These are phyloP conservation scores for Monomorium pharaonis DNA, from an alignment of 1,140 invertebrate genomes.

Conservation along the genomic window DNA sequence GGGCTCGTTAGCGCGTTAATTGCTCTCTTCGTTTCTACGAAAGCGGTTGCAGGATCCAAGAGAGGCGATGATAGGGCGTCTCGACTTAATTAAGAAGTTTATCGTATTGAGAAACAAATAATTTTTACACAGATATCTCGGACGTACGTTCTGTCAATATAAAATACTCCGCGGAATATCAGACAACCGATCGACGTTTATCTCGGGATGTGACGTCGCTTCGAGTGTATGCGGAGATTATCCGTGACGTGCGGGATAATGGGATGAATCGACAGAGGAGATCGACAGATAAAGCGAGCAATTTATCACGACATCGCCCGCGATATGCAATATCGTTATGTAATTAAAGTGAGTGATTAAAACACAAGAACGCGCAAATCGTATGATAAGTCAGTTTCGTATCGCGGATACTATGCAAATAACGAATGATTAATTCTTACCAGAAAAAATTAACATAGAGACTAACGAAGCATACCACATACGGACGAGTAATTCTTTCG, in stretches of 20 bases:
- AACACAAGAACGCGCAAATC: conserved; percentile 19
- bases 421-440: conserved; percentile 32
- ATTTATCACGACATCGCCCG: conserved; percentile 44
- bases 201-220: conserved; percentile 41
- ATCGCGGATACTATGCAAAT: conserved; percentile 26
- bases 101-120: conserved; percentile 17
- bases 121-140: conserved; percentile 20
- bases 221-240: conserved; percentile 50
- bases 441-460: conserved; percentile 13
- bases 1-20: conserved; percentile 63
- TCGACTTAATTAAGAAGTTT: conserved; percentile 63
- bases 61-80: conserved; percentile 14
- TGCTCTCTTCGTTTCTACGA: conserved; percentile 53
- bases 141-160: background rate
- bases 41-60: conserved; percentile 19
- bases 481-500: conserved; percentile 7
- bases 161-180: conserved; percentile 33
- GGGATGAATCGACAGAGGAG: conserved; percentile 39
- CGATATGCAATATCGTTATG: conserved; percentile 38
- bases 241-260: conserved; percentile 52
- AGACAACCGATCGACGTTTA: conserved; percentile 44
- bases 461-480: background rate
- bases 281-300: conserved; percentile 50
- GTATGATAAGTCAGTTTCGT: background rate
- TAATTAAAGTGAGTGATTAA: conserved; percentile 53